Evolutionary conservation across 2,888 invertebrate genomes (phyloP).

Genomic region (Crossocerus cetratus): DNA sequence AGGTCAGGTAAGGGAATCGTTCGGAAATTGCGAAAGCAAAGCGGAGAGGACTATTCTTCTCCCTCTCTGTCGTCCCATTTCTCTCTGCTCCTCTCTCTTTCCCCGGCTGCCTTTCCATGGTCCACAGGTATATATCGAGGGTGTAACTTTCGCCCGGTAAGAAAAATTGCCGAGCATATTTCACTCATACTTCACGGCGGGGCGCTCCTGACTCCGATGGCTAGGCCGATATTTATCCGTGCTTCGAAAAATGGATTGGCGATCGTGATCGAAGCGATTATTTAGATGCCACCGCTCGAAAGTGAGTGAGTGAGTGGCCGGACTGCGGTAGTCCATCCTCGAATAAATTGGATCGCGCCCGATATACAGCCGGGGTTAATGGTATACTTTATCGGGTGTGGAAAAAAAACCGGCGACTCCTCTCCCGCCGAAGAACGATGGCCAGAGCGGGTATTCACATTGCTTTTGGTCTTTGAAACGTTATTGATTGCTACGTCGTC

Average conservation of each 20-base stretch:
- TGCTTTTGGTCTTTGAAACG: background rate
- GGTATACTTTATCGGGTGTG: constrained; percentile 18
- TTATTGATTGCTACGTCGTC: background rate
- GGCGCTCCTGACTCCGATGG: constrained; percentile 32
- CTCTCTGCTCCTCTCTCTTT: constrained; percentile 11
- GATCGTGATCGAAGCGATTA: constrained; percentile 44
- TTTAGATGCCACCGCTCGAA: constrained; percentile 35
- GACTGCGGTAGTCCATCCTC: constrained; percentile 31
- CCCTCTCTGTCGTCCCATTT: too few relatives aligned
- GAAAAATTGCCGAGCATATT: constrained; percentile 71
- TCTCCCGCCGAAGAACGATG: background rate
- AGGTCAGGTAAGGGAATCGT: constrained; percentile 32
- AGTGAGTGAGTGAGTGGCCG: constrained; percentile 15
- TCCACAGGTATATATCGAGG: constrained; percentile 27
- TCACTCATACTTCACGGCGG: constrained; percentile 57
- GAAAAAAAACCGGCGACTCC: constrained; percentile 3
- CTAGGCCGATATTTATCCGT: constrained; percentile 46
- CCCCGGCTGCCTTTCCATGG: background rate
- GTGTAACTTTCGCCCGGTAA: constrained; percentile 67
- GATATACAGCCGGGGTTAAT: constrained; percentile 34
- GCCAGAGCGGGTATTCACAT: too few relatives aligned
- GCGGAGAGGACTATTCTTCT: background rate
- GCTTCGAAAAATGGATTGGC: constrained; percentile 47
- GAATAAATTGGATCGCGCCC: constrained; percentile 42
- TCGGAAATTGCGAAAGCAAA: constrained; percentile 56